Percentiles rank a stretch among this genome's conserved stretches.
These are phyloP conservation scores for Orthosia gothica DNA, from an alignment of 2,888 invertebrate species.

Conservation along the genomic window DNA sequence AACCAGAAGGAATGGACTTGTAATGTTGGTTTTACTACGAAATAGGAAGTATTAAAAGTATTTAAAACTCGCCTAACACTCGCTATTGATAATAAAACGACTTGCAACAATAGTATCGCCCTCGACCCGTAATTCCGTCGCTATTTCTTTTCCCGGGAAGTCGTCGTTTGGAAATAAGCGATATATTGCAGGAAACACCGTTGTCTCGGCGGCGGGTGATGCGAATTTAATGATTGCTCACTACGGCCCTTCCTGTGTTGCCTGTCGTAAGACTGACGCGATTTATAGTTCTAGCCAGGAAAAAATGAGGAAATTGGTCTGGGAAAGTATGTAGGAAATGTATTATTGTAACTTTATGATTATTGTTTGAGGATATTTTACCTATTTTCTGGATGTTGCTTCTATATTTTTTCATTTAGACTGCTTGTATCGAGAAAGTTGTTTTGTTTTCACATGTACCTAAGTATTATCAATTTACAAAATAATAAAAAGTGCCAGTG, in stretches of 20 bases:
- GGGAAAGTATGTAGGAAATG: slow-evolving; percentile 28
- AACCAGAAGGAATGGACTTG: neutral
- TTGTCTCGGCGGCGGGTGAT: slow-evolving; percentile 73
- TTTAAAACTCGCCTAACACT: neutral
- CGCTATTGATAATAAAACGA: neutral
- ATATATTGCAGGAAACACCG: slow-evolving; percentile 69
- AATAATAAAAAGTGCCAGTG: too few species aligned
- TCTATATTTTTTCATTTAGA: too few species aligned
- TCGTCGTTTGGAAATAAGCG: slow-evolving; percentile 68
- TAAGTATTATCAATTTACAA: too few species aligned
- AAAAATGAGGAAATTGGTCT: slow-evolving; percentile 57
- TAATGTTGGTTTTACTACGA: neutral
- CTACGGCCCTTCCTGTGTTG: slow-evolving; percentile 63
- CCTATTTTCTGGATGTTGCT: neutral
- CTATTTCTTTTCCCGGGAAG: slow-evolving; percentile 71
- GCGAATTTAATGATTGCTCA: slow-evolving; percentile 79
- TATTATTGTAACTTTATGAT: slow-evolving; percentile 39
- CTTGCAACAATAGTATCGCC: slow-evolving; percentile 45
- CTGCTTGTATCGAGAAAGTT: neutral
- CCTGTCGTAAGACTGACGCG: slow-evolving; percentile 43
- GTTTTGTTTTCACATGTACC: too few species aligned
- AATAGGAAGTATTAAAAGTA: too few species aligned
- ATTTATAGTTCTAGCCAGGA: slow-evolving; percentile 55
- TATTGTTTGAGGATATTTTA: slow-evolving; percentile 10
- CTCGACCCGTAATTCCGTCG: slow-evolving; percentile 69